Conservation (phyloP, 2,888 invertebrate species). For the Molorchus minor region DNA sequence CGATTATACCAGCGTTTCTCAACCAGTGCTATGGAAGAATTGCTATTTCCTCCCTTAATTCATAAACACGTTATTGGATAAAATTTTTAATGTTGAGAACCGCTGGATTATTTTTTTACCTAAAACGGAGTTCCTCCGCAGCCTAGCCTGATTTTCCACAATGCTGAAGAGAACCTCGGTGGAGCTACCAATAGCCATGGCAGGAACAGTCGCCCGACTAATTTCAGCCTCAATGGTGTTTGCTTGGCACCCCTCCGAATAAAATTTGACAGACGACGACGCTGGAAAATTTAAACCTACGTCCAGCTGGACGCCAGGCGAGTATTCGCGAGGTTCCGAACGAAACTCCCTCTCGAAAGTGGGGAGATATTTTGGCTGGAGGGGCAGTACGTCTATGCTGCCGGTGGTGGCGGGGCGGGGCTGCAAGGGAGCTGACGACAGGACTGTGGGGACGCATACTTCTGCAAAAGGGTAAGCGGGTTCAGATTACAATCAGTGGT, state of each 20-base stretch:
- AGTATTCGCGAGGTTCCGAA: slow-evolving; percentile 58
- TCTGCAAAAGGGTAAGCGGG: slow-evolving; percentile 5
- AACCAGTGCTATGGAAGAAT: too few species aligned
- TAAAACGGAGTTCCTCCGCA: slow-evolving; percentile 53
- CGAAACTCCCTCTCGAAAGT: slow-evolving; percentile 68
- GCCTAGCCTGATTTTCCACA: slow-evolving; percentile 55
- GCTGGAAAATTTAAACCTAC: slow-evolving; percentile 25
- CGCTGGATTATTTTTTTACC: too few species aligned
- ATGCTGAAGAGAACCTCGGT: slow-evolving; percentile 59
- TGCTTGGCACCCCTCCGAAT: slow-evolving; percentile 22
- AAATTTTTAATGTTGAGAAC: too few species aligned
- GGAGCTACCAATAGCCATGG: slow-evolving; percentile 58
- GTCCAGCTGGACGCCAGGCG: slow-evolving; percentile 58
- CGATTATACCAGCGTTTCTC: too few species aligned
- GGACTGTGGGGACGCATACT: slow-evolving; percentile 20
- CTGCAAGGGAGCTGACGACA: slow-evolving; percentile 65
- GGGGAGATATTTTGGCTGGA: slow-evolving; percentile 76
- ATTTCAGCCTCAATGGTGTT: slow-evolving; percentile 55
- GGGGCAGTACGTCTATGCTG: slow-evolving; percentile 73
- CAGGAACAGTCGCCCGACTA: slow-evolving; percentile 53
- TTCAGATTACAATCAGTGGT: too few species aligned
- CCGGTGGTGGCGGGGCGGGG: slow-evolving; percentile 75
- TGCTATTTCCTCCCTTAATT: too few species aligned
- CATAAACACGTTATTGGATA: too few species aligned
- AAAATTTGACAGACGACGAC: slow-evolving; percentile 26